A percentile compares a stretch with the other conserved stretches of the same genome.
These are phyloP conservation scores for Catocala fraxini DNA, from an alignment of 2,888 invertebrate genomes.

Conservation along the genomic window DNA sequence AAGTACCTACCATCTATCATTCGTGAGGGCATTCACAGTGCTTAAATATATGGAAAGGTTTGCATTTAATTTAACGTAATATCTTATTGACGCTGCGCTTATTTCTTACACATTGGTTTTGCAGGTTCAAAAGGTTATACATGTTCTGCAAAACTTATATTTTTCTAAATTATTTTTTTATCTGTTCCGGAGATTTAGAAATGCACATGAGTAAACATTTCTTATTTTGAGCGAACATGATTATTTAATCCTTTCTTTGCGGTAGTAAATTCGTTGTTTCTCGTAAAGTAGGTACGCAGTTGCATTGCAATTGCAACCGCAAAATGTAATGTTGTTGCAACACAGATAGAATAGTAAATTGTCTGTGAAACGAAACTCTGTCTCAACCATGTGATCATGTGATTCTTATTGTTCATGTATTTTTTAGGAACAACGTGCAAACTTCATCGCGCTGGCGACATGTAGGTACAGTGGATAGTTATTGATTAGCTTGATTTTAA, in stretches of 20 bases:
- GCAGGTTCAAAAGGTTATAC: too few relatives aligned
- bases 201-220: too few relatives aligned
- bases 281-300: constrained; percentile 27
- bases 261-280: constrained; percentile 8
- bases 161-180: too few relatives aligned
- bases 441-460: constrained; percentile 26
- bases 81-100: too few relatives aligned
- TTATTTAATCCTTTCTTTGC: not conserved
- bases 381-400: constrained; percentile 62
- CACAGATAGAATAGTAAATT: constrained; percentile 58
- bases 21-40: too few relatives aligned
- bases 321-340: constrained; percentile 60
- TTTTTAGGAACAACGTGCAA: constrained; percentile 21
- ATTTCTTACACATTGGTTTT: too few relatives aligned
- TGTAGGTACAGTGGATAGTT: not conserved
- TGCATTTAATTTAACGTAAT: too few relatives aligned
- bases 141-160: too few relatives aligned
- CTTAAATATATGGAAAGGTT: too few relatives aligned
- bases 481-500: not conserved
- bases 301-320: constrained; percentile 49
- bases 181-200: too few relatives aligned
- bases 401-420: constrained; percentile 51
- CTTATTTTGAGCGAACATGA: not conserved
- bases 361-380: constrained; percentile 67
- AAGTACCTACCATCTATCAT: too few relatives aligned